Evolutionary conservation across 2,113 vertebrate species (phyloP), one percentile per base, ranked within the genome.

Genomic region (Ophthalmolycus amberensis): DNA sequence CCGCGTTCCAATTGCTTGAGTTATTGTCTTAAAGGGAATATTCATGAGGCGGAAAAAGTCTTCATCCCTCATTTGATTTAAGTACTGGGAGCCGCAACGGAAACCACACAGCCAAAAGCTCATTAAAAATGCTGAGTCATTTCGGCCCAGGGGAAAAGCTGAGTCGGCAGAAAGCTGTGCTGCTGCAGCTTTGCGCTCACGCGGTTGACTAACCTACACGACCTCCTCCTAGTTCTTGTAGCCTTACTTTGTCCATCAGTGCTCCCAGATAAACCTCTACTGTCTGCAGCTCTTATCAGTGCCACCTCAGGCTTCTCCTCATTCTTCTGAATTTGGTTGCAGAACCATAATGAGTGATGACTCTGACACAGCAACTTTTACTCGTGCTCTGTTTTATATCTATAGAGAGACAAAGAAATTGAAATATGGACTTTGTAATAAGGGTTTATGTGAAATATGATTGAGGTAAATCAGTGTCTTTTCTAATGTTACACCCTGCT

Each of bases 11-110:
- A 84, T 68, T 63, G 60, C 71, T 56, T 72, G 75, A 89, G 48
- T 85, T 82, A 88, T 82, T 80, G 74, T 85, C 65, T 88, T 83
- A 75, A 75, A 87, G 27, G 62, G 75, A 87, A 85, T 91, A 86
- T 91, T 90, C 80, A 84, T 88, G 76, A 90, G 69, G 68, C 40
- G 12, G 75, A 81, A 74, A 87, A 74, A 78, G 71, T 87, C 68
- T 86, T 89, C 86, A 88, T 77, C 75, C 88, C 65, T 88, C 83
- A 86, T 89, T 89, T 92, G 72, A 91, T 89, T 88, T 88, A 86
- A 89, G 79, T 32, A 84, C 83, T 56, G 63, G 64, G 77, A 80
- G 63, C 79, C 50, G 52, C 79, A 83, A 89, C 67, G 66, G 71
- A 82, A 82, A 75, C 60, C 32, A 66, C 71, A 71, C 71, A 37